Conservation (phyloP, 1,140 invertebrate species). For the Aphis craccivora region DNA sequence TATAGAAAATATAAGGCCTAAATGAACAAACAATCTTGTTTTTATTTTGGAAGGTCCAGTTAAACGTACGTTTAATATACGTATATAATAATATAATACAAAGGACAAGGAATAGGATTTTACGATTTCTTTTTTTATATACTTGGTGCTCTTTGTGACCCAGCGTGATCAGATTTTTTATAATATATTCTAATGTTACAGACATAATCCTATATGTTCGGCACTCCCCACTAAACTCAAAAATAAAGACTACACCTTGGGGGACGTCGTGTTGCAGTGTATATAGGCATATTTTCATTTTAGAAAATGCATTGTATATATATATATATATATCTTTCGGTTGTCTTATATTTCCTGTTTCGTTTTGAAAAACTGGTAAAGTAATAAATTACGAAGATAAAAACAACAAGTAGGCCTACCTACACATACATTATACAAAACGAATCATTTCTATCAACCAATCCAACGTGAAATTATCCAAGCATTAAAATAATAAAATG, state of each 20-base stretch:
- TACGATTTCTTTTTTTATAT: conserved; percentile 10
- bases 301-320: conserved; percentile 18
- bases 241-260: conserved; percentile 27
- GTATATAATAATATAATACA: background rate
- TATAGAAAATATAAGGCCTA: background rate
- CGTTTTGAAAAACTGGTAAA: conserved; percentile 13
- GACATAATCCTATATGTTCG: background rate
- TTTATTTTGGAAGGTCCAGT: background rate
- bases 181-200: background rate
- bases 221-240: background rate
- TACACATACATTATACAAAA: background rate
- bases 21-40: background rate
- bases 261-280: background rate
- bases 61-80: too few relatives aligned
- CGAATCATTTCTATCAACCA: background rate
- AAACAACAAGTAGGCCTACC: conserved; percentile 1
- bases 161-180: background rate
- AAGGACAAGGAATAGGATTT: conserved; percentile 12
- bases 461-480: background rate
- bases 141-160: background rate
- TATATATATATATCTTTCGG: background rate
- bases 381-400: conserved; percentile 22
- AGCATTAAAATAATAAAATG: conserved; percentile 5
- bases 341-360: conserved; percentile 11
- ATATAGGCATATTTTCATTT: conserved; percentile 9